Base-by-base conservation (phyloP, 2,797 vertebrate genomes). In the Micromesistius poutassou region DNA sequence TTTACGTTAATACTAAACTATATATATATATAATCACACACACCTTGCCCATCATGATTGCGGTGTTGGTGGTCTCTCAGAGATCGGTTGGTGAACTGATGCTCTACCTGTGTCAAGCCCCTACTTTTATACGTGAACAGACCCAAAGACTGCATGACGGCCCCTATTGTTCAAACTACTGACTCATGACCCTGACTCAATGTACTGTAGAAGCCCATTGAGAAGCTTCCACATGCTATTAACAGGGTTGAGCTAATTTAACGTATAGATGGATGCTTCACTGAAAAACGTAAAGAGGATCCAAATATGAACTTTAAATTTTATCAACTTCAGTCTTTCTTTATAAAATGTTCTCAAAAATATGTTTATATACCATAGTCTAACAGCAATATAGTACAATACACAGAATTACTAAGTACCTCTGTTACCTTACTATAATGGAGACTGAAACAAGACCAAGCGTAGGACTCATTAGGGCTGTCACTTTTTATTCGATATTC, bases 51-150 rank as follows among this genome's bases (percentile, higher is more conserved):
- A 93, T 93, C 82, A 78, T 88, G 50, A 84, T 73, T 75, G 28
- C 82, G 14, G 74, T 76, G 68, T 9, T 55, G 71, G 62, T 86
- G 68, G 28, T 30, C 28, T 30, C 28, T 71, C 28, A 71, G 68
- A 71, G 68, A 71, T 13, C 66, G 86, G 76, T 76, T 85, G 74
- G 81, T 82, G 81, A 84, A 87, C 78, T 50, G 74, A 82, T 77
- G 38, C 73, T 76, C 83, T 84, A 78, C 83, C 87, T 87, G 84
- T 55, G 82, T 68, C 73, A 71, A 73, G 12, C 83, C 10, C 82
- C 82, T 83, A 88, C 89, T 87, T 93, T 93, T 93, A 94, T 94
- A 94, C 87, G 62, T 82, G 83, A 81, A 74, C 81, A 76, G 70
- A 74, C 80, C 78, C 72, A 87, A 86, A 90, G 83, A 76, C 79